Base-by-base conservation (phyloP, 2,888 invertebrate genomes). In the Metallyticus violacea region DNA sequence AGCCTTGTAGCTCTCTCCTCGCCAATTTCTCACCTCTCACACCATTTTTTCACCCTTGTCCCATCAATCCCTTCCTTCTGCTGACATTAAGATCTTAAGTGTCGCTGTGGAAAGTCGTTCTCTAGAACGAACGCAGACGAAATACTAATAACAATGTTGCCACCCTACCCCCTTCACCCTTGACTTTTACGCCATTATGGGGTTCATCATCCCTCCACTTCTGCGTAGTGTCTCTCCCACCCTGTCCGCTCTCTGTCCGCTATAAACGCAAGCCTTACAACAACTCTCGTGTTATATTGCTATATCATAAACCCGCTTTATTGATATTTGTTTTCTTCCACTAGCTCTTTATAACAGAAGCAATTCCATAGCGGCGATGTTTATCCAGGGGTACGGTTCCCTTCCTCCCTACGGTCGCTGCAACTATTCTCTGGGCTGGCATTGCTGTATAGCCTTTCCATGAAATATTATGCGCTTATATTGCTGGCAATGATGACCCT, bases 261-360 rank as follows among this genome's bases (percentile, higher is more conserved):
- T 81, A 81, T 86, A 79, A 30, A 80, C 77, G 30, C n/a, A 9
- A 78, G 81, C 27, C 26, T 79, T 80, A 80, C 82, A 26, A 76
- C 82, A 22, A 27, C 82, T 76, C 76, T 62, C 82, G 40, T 76
- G 62, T 76, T 82, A 82, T 86, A 84, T 86, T 84, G 77, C 79
- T 7, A 79, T 86, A 84, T 79, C 86, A 86, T 86, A 83, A 79
- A 86, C 86, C 40, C 28, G 62, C 77, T 83, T 80, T 86, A 86
- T 86, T 84, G 86, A 86, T 86, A 86, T 84, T 83, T 86, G 86
- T 81, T 29, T 81, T 86, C 62, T 86, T 81, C 86, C 30, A 28
- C 86, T 82, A 26, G n/a, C 22, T 77, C 26, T 77, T 30, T 82
- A 86, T 26, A 82, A 26, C 27, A 26, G n/a, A 26, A 26, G 85